Evolutionary conservation across 2,797 vertebrate species (phyloP), one percentile per base, ranked within the genome.

Genomic region (Yasuhikotakia modesta): DNA sequence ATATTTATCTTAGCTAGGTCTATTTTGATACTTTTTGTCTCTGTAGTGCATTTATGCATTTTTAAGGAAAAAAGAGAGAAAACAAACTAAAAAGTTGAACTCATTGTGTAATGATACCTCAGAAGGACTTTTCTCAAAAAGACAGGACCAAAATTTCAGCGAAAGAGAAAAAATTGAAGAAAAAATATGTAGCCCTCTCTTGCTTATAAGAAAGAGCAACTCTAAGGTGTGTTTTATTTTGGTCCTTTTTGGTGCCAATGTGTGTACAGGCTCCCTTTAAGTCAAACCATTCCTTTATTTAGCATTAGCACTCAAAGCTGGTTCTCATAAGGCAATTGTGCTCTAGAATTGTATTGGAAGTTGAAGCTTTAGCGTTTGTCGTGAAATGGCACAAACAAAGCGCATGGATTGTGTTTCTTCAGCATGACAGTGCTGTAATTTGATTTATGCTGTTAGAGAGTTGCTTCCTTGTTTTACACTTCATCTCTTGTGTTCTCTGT

Each of bases 1-100:
- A 94, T 94, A 94, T 94, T 94, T 94, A 94, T 94, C 94, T 94
- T 94, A 94, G 93, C 91, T 94, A 94, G 94, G 91, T 92, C 92
- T 93, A 93, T 94, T 94, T 94, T 94, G 94, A 94, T 94, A 94
- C 93, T 90, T 94, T 94, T 92, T 93, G 92, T 94, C 91, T 94
- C 93, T 93, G 92, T 94, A 93, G 91, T 92, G 93, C 93, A 91
- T 92, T 94, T 93, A 93, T 93, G 92, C 92, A 92, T 94, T 94
- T 94, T 93, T 94, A 93, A 92, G 91, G 92, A 92, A 92, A 93
- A 90, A 91, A 90, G 80, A 87, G 87, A 90, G 89, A 91, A 90
- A 90, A 91, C 87, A 88, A 92, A 91, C 84, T 84, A 92, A 92
- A 92, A 93, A 91, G 79, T 89, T 90, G 85, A 88, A 90, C 90